Conservation (phyloP, 2,888 invertebrate species). For the Caenorhabditis afra region DNA sequence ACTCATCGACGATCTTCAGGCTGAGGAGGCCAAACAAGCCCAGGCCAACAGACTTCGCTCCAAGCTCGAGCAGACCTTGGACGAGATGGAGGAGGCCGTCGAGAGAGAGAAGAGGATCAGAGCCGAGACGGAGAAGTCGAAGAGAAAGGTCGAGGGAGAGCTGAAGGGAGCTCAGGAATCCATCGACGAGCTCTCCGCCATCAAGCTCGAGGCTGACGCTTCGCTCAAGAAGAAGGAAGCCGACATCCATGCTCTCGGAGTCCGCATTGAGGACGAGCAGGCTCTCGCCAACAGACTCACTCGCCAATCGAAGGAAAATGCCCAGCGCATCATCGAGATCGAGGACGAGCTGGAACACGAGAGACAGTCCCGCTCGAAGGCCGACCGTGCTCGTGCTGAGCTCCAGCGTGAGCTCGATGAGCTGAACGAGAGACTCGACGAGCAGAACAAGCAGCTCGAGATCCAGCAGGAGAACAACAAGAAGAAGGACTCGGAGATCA, state of each 20-base stretch:
- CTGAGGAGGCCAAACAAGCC: constrained; percentile 89
- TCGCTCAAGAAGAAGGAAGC: constrained; percentile 86
- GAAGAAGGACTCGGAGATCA: constrained; percentile 98
- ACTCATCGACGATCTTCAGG: constrained; percentile 83
- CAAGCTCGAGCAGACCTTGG: constrained; percentile 80
- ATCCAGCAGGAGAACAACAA: constrained; percentile 93
- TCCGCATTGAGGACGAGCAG: constrained; percentile 98
- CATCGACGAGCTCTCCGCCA: constrained; percentile 77
- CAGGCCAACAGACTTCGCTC: constrained; percentile 77
- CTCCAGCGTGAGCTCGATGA: constrained; percentile 94
- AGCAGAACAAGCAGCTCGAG: constrained; percentile 82
- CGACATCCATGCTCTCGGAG: constrained; percentile 95
- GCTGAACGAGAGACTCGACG: constrained; percentile 94
- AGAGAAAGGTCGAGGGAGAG: constrained; percentile 80
- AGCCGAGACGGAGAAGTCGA: constrained; percentile 80
- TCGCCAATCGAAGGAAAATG: constrained; percentile 98
- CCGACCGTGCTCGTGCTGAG: constrained; percentile 97
- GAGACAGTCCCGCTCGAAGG: constrained; percentile 81
- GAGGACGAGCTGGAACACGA: constrained; percentile 99
- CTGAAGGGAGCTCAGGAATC: constrained; percentile 80
- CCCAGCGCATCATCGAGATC: constrained; percentile 94
- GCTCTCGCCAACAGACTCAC: constrained; percentile 95
- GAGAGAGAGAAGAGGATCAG: constrained; percentile 80
- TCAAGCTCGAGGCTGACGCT: constrained; percentile 78
- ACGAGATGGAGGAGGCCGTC: constrained; percentile 80